phyloP scores from a whole-genome alignment of 2,888 invertebrate genomes.

The Colletes collaris region DNA sequence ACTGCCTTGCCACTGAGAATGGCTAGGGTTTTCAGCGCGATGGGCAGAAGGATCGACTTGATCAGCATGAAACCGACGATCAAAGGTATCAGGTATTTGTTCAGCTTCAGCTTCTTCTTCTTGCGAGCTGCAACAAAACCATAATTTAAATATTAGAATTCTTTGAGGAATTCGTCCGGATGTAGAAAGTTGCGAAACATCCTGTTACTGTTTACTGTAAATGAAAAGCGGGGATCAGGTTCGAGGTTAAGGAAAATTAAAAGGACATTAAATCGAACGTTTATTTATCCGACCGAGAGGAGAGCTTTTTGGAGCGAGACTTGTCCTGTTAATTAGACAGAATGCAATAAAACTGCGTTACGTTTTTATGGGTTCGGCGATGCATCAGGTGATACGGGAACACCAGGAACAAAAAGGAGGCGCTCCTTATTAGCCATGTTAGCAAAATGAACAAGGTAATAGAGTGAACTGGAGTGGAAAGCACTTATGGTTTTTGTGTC shows the following conservation, averaged over 20 bases:
- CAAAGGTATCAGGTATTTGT: constrained; percentile 86
- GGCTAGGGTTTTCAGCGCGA: constrained; percentile 88
- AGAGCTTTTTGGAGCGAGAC: constrained; percentile 15
- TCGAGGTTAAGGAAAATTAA: not conserved
- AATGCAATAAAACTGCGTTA: not conserved
- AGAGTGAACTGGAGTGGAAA: constrained; percentile 68
- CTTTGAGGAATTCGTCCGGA: no score
- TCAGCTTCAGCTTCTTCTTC: constrained; percentile 83
- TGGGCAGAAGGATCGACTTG: constrained; percentile 87
- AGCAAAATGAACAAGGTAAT: constrained; percentile 52
- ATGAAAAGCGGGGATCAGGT: no score
- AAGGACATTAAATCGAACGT: not conserved
- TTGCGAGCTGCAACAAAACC: constrained; percentile 73
- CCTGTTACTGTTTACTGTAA: no score
- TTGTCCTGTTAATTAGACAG: constrained; percentile 10
- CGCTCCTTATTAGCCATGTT: constrained; percentile 47
- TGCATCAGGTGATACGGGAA: constrained; percentile 13
- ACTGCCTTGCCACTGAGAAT: constrained; percentile 87
- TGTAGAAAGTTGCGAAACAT: no score
- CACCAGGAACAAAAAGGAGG: constrained; percentile 16
- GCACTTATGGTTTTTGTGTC: constrained; percentile 49
- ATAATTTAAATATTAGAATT: no score
- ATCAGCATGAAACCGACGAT: constrained; percentile 87
- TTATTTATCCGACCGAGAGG: not conserved
- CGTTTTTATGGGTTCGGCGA: not conserved